phyloP scores from a whole-genome alignment of 2,113 vertebrate genomes.

The Pogonocichla stellata region DNA sequence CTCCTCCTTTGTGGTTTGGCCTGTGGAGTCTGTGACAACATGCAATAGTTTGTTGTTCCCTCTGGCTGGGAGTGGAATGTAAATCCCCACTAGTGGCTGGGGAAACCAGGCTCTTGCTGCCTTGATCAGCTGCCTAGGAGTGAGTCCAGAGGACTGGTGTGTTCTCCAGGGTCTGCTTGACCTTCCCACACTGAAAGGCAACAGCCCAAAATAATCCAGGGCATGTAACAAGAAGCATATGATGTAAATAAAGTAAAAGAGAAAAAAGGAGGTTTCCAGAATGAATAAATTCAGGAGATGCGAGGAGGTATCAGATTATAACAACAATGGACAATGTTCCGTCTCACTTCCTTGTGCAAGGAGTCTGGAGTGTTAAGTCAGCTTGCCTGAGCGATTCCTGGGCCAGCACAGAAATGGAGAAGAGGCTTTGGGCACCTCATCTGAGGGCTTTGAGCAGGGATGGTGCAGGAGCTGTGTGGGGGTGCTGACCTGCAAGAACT shows the following conservation, averaged over 20 bases:
- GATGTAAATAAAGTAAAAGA: neutral
- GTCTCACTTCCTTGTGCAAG: fast-evolving
- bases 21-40: neutral
- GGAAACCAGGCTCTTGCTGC: neutral
- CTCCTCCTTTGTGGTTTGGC: conserved; percentile 1
- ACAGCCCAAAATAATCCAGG: neutral
- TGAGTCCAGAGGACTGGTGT: neutral
- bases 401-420: neutral
- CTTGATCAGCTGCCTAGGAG: neutral
- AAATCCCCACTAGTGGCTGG: neutral
- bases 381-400: neutral
- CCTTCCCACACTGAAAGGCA: neutral
- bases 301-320: neutral
- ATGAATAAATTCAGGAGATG: neutral
- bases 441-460: neutral
- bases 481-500: neutral
- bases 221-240: neutral
- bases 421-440: neutral
- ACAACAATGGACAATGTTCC: neutral
- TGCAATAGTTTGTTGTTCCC: neutral
- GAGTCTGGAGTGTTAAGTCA: neutral
- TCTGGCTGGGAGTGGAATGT: neutral
- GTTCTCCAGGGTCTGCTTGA: neutral
- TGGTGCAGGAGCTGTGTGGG: neutral
- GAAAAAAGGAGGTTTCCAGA: neutral